Base-by-base conservation (phyloP, 2,113 vertebrate genomes). In the Brachyhypopomus gauderio region DNA sequence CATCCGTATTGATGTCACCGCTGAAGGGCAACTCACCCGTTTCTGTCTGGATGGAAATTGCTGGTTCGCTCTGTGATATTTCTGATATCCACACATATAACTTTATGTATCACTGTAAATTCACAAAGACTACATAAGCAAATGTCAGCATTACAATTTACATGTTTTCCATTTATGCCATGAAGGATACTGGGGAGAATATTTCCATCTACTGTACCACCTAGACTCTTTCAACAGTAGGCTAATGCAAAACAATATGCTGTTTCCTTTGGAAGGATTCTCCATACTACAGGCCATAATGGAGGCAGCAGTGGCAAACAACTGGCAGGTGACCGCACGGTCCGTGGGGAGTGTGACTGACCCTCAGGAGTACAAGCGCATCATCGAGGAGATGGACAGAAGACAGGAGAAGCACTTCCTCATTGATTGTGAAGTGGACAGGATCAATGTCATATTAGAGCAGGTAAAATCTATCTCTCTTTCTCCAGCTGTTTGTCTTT, bases 331-430 rank as follows among this genome's bases (percentile, higher is more conserved):
- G 92, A 98, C 98, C 41, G 97, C 98, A 59, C 95, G 96, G 81
- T 99, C 98, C 23, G 97, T 99, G 88, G 97, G 98, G 91, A 95
- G 91, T 88, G 96, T 97, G 85, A 96, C 97, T 23, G 96, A 98
- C 27, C 92, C 97, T 25, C 95, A 96, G 45, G 98, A 99, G 93
- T 98, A 97, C 89, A 94, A 93, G 85, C 96, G 97, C 90, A 98
- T 99, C 92, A 96, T 98, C 59, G 97, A 98, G 88, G 98, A 98
- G 93, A 98, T 98, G 98, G 97, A 98, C 94, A 95, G 97, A 78
- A 93, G 98, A 76, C 97, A 98, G 90, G 98, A 99, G 90, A 99
- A 98, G 87, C 95, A 96, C 89, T 99, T 94, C 76, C 93, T 99
- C 90, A 98, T 99, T 83, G 98, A 99, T 93, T 99, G 98, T 9